Evolutionary conservation across 1,140 invertebrate genomes (phyloP).

Genomic region (Drosophila arawakana): DNA sequence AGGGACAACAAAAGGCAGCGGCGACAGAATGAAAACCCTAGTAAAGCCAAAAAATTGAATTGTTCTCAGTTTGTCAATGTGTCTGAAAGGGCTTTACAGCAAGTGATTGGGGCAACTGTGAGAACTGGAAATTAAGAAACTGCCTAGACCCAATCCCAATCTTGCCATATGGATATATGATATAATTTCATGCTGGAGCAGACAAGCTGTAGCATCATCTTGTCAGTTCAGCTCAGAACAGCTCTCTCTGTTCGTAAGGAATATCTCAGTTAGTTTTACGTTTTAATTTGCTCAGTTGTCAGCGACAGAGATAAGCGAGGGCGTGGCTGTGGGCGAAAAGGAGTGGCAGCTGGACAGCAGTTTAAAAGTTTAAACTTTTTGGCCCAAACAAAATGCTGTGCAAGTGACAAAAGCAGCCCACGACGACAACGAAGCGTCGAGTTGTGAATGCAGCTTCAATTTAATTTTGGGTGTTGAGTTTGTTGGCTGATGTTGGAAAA

Average conservation of each 20-base stretch:
- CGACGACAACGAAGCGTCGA: conserved; percentile 20
- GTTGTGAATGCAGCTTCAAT: conserved; percentile 24
- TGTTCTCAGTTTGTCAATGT: conserved; percentile 60
- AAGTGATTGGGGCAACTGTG: neutral
- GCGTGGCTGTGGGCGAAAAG: neutral
- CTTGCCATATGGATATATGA: conserved; percentile 37
- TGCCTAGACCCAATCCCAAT: conserved; percentile 23
- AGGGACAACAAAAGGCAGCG: conserved; percentile 42
- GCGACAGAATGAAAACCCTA: conserved; percentile 25
- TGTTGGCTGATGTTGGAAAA: conserved; percentile 4
- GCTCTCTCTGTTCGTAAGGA: conserved; percentile 7
- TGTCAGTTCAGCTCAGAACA: conserved; percentile 31
- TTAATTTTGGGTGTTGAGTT: conserved; percentile 7
- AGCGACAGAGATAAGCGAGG: conserved; percentile 23
- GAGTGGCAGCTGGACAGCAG: conserved; percentile 20
- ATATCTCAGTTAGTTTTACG: conserved; percentile 37
- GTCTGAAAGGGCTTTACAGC: conserved; percentile 46
- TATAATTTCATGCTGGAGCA: conserved; percentile 41
- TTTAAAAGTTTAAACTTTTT: conserved; percentile 43
- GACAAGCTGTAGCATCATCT: conserved; percentile 35
- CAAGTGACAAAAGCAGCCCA: conserved; percentile 41
- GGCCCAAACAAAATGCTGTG: conserved; percentile 28
- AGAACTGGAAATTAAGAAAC: conserved; percentile 1
- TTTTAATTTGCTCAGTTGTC: conserved; percentile 58
- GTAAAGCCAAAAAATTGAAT: conserved; percentile 55